Percentiles rank a stretch among this genome's conserved stretches.
Conservation (phyloP, 2,797 vertebrate genomes). For the Sciurus carolinensis region DNA sequence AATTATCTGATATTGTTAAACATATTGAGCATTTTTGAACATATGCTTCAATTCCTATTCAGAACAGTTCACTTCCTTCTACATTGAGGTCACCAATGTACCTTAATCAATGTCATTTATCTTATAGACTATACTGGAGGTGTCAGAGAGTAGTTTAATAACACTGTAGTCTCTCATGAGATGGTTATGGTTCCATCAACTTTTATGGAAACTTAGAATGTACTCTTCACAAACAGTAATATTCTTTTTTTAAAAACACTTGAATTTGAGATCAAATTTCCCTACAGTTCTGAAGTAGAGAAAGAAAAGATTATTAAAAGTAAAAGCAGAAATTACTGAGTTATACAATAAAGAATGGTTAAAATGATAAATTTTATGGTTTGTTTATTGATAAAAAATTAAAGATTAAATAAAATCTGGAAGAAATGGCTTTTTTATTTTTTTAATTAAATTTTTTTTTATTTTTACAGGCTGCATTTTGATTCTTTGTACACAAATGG, state of each 20-base stretch:
- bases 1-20: background rate
- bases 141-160: too few species aligned
- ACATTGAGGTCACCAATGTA: background rate
- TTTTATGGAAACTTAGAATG: background rate
- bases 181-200: background rate
- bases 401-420: background rate
- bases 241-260: background rate
- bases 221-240: background rate
- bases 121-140: background rate
- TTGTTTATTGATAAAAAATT: background rate
- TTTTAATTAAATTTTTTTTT: background rate
- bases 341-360: background rate
- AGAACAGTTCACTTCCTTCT: background rate
- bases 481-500: background rate
- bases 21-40: background rate
- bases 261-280: background rate
- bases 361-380: too few species aligned
- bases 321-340: background rate
- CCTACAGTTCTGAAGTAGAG: background rate
- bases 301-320: background rate
- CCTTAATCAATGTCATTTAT: background rate
- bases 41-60: background rate
- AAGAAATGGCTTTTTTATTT: constrained; percentile 26
- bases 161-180: background rate
- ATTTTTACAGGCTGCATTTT: background rate